Evolutionary conservation across 2,797 vertebrate species (phyloP).

Genomic region (Enteromius unitaeniatus): DNA sequence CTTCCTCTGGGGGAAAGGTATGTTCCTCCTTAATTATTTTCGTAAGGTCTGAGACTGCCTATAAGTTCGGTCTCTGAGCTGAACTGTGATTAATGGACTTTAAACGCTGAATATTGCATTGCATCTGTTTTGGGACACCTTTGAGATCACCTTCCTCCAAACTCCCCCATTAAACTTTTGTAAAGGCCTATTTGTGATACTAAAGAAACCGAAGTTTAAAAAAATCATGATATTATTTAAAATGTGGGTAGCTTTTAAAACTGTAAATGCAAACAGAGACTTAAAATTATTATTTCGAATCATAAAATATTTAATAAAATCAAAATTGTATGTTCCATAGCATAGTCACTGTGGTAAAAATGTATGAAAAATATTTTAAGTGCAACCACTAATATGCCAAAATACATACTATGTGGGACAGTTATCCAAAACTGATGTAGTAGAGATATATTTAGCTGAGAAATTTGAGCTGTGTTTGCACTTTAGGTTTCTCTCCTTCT

Average conservation of each 20-base stretch:
- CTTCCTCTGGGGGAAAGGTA: slow-evolving; percentile 83
- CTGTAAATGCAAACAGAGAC: neutral
- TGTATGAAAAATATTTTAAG: neutral
- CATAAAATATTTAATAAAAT: too few relatives aligned
- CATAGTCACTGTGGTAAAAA: neutral
- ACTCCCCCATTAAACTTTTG: neutral
- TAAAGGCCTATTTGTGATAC: neutral
- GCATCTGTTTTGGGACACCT: neutral
- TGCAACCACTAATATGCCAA: neutral
- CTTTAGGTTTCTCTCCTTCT: neutral
- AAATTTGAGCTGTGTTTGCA: neutral
- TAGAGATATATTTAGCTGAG: neutral
- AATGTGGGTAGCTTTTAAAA: neutral
- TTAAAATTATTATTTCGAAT: too few relatives aligned
- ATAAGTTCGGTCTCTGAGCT: neutral
- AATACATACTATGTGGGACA: neutral
- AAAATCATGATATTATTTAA: neutral
- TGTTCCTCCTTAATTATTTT: neutral
- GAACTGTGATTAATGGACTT: neutral
- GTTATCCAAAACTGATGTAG: slow-evolving; percentile 10
- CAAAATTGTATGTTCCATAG: neutral
- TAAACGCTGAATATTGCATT: neutral
- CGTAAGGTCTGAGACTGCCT: neutral
- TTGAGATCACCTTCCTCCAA: neutral
- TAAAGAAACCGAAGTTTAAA: neutral